Base-by-base conservation (phyloP, 2,888 invertebrate species). In the Girardia tigrina region DNA sequence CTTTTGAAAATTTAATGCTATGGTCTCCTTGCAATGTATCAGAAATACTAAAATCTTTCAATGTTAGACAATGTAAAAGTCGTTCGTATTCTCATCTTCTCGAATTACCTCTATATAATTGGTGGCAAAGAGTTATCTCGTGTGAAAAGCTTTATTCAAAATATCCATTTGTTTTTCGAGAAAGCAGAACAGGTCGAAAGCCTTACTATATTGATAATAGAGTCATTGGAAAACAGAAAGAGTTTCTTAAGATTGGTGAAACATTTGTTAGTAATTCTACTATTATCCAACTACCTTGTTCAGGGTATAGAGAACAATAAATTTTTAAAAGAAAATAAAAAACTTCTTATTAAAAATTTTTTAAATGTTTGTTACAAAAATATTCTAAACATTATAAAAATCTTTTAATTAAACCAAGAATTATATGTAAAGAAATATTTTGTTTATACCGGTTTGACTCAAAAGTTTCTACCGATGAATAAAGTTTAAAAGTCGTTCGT, bases 1-100 rank as follows among this genome's bases (percentile, higher is more conserved):
- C 79, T 8, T 79, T 78, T 74, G 78, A 74, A 20, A 74, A 76
- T 16, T 29, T 77, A 1, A 72, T 72, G 42, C 73, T 78, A 26
- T 76, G 74, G 8, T 29, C 78, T 1, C 78, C 78, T 20, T 77
- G 78, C 36, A 78, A 75, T 23, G 70, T 20, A 20, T 26, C 26
- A 14, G 20, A 71, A 16, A 26, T 70, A n/a, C 75, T 75, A 23
- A 2, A 20, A 23, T 23, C 4, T 29, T 74, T 70, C 27, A n/a
- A 27, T 12, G 71, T 75, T 23, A 20, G 28, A 28, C 28, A 70
- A 28, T 75, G 75, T 26, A 69, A 73, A 29, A 71, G 26, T 23
- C 27, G 75, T n/a, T 28, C 70, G 1, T 75, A 71, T 28, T 75
- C 75, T 6, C 75, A 75, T 71, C 28, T 75, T 1, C 14, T 75